Base-by-base conservation (phyloP, 2,888 invertebrate genomes). In the Heteropelma amictum region DNA sequence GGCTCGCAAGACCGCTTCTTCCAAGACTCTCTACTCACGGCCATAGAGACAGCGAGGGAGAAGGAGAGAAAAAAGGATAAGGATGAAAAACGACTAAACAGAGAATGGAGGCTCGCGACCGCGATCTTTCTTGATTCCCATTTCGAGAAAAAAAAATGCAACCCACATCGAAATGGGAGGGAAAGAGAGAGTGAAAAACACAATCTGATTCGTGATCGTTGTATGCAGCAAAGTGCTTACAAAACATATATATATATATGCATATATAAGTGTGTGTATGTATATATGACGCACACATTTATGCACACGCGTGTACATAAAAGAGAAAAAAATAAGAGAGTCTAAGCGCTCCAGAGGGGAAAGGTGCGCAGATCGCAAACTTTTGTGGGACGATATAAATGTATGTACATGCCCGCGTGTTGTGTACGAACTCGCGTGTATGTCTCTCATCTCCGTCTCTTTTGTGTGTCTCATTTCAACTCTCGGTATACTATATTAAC, bases 181-280 rank as follows among this genome's bases (percentile, higher is more conserved):
- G 30, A 17, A 23, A 30, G 30, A 30, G 14, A 47, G 47, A 21
- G 40, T 33, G 21, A 19, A 58, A 49, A 40, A 23, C 30, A 51
- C 54, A 60, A 73, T 58, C 56, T 42, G 38, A 67, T 71, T 80
- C 83, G 81, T 81, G 83, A 79, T 84, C 80, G 76, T 71, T 83
- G 78, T 82, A 83, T 84, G 77, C 78, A 67, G 47, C 61, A 69
- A 70, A 76, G 78, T 82, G 76, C 83, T 86, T 82, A 80, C 78
- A 76, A 79, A 80, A 79, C n/a, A n/a, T n/a, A 73, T 12, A 33
- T 6, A 54, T 28, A 45, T 10, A 60, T 19, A 40, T 7, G 7
- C 3, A 21, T 30, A 45, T 12, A 14, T 6, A 10, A 10, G 8
- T 7, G 21, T 30, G 21, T 30, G n/a, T 58, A 30, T 40, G 19